A percentile compares a stretch with the other conserved stretches of the same genome.
phyloP scores from a whole-genome alignment of 2,888 invertebrate genomes.

The Polietes domitor region DNA sequence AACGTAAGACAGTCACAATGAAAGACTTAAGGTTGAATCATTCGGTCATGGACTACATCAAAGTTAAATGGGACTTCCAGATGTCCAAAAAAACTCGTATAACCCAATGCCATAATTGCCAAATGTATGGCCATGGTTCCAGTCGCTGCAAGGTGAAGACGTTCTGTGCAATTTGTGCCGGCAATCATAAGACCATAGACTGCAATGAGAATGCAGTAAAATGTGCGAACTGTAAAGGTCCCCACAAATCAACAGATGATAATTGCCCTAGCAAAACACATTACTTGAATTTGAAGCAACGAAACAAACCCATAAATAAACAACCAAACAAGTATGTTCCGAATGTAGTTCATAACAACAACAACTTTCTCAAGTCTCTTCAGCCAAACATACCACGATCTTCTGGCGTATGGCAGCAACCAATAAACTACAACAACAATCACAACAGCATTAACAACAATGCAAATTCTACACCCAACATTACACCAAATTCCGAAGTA shows the following conservation, averaged over 20 bases:
- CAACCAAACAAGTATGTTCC: background rate
- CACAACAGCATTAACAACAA: background rate
- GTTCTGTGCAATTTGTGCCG: conserved; percentile 38
- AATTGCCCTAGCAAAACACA: conserved; percentile 12
- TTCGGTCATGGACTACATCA: conserved; percentile 4
- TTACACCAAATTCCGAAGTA: background rate
- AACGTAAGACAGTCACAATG: conserved; percentile 15
- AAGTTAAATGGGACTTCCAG: conserved; percentile 25
- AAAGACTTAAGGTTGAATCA: conserved; percentile 10
- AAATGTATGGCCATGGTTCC: background rate
- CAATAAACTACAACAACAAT: no score
- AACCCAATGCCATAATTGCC: conserved; percentile 22
- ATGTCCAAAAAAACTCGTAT: background rate
- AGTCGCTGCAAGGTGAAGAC: conserved; percentile 11
- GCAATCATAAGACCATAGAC: background rate
- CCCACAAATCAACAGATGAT: conserved; percentile 27
- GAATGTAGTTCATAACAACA: background rate
- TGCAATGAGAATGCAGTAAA: conserved; percentile 19
- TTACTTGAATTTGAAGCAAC: background rate
- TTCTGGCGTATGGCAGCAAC: background rate
- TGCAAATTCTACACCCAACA: background rate
- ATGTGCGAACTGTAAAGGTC: conserved; percentile 37
- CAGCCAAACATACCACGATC: background rate
- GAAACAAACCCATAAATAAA: background rate
- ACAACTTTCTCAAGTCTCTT: background rate